Evolutionary conservation across 2,888 invertebrate genomes (phyloP).

Genomic region (Drosophila incognita): DNA sequence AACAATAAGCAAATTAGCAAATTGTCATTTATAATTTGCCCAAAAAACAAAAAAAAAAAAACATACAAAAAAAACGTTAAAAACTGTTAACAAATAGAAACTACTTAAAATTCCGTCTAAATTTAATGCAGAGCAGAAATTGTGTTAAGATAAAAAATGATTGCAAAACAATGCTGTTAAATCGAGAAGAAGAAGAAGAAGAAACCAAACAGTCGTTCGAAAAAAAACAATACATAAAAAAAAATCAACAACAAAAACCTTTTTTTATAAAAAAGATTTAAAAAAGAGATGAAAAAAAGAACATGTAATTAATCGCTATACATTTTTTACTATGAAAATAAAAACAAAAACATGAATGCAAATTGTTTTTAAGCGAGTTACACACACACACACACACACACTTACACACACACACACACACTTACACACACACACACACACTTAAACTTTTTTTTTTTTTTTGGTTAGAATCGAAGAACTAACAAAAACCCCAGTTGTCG

Average conservation of each 20-base stretch:
- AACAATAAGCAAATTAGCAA: constrained; percentile 28
- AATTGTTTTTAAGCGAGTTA: constrained; percentile 59
- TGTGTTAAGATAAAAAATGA: constrained; percentile 34
- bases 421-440: not conserved
- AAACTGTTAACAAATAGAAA: constrained; percentile 43
- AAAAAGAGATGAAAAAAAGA: constrained; percentile 44
- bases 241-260: constrained; percentile 45
- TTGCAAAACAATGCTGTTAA: constrained; percentile 43
- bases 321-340: constrained; percentile 77
- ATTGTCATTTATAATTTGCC: constrained; percentile 37
- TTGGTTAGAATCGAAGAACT: constrained; percentile 24
- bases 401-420: constrained; percentile 7
- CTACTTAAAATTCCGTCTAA: constrained; percentile 65
- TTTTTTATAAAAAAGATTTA: constrained; percentile 78
- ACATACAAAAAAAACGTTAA: constrained; percentile 2
- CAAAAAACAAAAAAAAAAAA: constrained; percentile 4
- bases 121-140: constrained; percentile 47
- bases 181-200: constrained; percentile 33
- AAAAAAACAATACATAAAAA: constrained; percentile 39
- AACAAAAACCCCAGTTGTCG: constrained; percentile 21
- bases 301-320: constrained; percentile 70
- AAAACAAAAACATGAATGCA: constrained; percentile 65
- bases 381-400: constrained; percentile 22
- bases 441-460: constrained; percentile 21
- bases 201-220: constrained; percentile 72